phyloP scores from a whole-genome alignment of 2,888 invertebrate genomes.

The Lycia hirtaria region DNA sequence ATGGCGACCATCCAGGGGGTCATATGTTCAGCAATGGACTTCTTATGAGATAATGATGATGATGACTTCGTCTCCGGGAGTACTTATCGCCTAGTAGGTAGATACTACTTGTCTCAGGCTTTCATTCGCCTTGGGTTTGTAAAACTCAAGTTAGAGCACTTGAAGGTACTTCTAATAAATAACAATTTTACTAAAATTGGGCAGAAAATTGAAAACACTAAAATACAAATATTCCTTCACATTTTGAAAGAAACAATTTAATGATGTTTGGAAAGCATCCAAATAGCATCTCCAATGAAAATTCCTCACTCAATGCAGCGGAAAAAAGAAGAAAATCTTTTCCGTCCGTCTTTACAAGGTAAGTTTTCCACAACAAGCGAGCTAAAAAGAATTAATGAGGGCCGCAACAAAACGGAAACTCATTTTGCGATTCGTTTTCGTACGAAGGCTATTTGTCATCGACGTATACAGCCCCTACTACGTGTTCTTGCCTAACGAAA shows the following conservation, averaged over 20 bases:
- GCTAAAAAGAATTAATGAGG: conserved; percentile 36
- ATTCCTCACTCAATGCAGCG: conserved; percentile 5
- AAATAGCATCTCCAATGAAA: neutral
- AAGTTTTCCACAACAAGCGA: conserved; percentile 17
- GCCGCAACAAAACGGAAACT: conserved; percentile 33
- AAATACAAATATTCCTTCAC: no score
- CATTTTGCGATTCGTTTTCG: conserved; percentile 28
- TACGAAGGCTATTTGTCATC: conserved; percentile 31
- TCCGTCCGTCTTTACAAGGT: conserved; percentile 9
- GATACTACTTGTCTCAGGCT: no score
- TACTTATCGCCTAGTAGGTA: no score
- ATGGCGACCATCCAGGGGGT: no score
- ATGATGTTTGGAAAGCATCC: conserved; percentile 8
- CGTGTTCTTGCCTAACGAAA: neutral
- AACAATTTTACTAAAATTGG: no score
- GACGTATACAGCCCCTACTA: conserved; percentile 5
- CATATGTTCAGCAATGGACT: no score
- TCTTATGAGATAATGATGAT: no score
- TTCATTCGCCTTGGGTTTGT: no score
- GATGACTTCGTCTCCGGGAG: no score
- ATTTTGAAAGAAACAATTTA: neutral
- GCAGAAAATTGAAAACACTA: no score
- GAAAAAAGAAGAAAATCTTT: conserved; percentile 16
- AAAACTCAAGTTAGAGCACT: no score
- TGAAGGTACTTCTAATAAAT: no score